Evolutionary conservation across 2,797 vertebrate species (phyloP).

Genomic region (Sebastes flavidus): DNA sequence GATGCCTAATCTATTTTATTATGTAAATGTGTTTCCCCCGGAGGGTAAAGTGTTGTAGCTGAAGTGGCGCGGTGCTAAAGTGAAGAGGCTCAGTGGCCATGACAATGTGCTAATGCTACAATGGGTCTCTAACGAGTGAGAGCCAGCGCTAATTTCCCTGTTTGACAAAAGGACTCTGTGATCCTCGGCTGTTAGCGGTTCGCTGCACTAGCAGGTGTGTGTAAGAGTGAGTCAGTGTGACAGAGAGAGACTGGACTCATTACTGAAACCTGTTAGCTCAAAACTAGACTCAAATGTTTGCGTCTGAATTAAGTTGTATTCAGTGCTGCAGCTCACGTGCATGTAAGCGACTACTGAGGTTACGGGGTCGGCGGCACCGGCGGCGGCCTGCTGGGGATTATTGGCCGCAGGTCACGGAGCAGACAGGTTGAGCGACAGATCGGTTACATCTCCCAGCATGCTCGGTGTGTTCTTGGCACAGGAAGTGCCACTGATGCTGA

Average conservation of each 20-base stretch:
- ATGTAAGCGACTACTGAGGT: conserved; percentile 3
- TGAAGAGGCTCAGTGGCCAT: conserved; percentile 57
- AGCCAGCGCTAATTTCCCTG: conserved; percentile 72
- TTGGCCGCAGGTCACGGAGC: conserved; percentile 17
- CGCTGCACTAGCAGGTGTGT: conserved; percentile 53
- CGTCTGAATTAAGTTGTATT: not conserved
- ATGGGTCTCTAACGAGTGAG: conserved; percentile 70
- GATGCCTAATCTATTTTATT: not conserved
- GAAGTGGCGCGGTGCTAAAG: conserved; percentile 56
- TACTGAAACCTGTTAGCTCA: not conserved
- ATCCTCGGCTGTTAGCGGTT: conserved; percentile 60
- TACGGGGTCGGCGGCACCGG: conserved; percentile 2
- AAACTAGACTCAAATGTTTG: not conserved
- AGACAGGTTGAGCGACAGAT: conserved; percentile 55
- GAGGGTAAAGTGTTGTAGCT: conserved; percentile 14
- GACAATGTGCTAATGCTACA: conserved; percentile 81
- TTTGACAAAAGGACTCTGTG: conserved; percentile 75
- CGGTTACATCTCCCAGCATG: conserved; percentile 49
- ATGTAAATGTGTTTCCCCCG: conserved; percentile 2
- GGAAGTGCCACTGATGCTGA: conserved; percentile 19
- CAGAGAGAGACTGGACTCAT: conserved; percentile 4
- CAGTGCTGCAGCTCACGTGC: not conserved
- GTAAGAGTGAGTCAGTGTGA: conserved; percentile 34
- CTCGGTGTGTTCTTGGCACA: conserved; percentile 10
- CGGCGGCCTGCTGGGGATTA: conserved; percentile 49